Percentiles rank a stretch among this genome's conserved stretches.
Evolutionary conservation across 1,140 invertebrate genomes (phyloP).

Genomic region (Chlorops oryzae): DNA sequence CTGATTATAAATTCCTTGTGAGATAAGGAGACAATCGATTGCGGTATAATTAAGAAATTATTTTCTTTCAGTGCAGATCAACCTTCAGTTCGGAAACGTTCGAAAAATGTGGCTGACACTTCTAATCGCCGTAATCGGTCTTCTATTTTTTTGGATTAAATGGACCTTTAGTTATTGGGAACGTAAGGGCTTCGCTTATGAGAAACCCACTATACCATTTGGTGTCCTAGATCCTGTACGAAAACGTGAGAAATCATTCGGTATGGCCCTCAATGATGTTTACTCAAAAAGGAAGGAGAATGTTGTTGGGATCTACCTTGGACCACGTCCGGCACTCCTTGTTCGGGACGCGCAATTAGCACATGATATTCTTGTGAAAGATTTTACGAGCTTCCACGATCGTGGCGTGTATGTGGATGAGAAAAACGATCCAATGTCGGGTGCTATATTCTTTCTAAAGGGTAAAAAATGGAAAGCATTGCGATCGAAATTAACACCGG

Average conservation of each 20-base stretch:
- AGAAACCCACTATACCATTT: slow-evolving; percentile 27
- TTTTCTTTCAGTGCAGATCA: too few relatives aligned
- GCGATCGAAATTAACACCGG: slow-evolving; percentile 49
- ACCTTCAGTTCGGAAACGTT: too few relatives aligned
- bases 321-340: slow-evolving; percentile 43
- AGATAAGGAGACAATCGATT: too few relatives aligned
- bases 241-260: slow-evolving; percentile 28
- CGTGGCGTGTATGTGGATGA: slow-evolving; percentile 46
- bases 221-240: slow-evolving; percentile 27
- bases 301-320: slow-evolving; percentile 38
- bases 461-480: slow-evolving; percentile 49
- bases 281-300: slow-evolving; percentile 26
- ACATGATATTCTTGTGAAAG: slow-evolving; percentile 46
- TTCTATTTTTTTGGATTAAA: slow-evolving; percentile 28
- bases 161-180: slow-evolving; percentile 36
- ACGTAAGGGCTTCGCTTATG: slow-evolving; percentile 29
- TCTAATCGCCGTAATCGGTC: slow-evolving; percentile 42
- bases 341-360: slow-evolving; percentile 49
- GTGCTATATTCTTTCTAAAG: slow-evolving; percentile 43
- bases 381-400: slow-evolving; percentile 48
- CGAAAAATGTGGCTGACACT: slow-evolving; percentile 22
- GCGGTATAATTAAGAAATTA: too few relatives aligned
- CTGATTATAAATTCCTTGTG: too few relatives aligned
- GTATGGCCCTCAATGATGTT: slow-evolving; percentile 33
- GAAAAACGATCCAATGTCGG: slow-evolving; percentile 26